Evolutionary conservation across 92 coral and sea anemone genomes (phyloP).

Genomic region (Zoanthus solanderi): DNA sequence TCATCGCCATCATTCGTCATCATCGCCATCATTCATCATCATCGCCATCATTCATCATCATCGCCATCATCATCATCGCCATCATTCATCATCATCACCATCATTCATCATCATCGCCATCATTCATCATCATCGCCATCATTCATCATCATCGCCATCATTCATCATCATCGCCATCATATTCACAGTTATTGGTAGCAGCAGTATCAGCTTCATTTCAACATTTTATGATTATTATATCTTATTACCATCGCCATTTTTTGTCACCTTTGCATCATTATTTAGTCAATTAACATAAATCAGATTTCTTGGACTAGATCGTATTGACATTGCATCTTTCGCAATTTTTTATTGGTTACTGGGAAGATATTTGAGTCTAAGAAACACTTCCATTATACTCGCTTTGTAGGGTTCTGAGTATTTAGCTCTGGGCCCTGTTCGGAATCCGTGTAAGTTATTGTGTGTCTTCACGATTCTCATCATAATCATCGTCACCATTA

Average conservation of each 20-base stretch:
- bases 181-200: neutral
- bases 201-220: neutral
- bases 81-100: neutral
- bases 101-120: neutral
- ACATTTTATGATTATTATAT: too few species aligned
- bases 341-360: too few species aligned
- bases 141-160: neutral
- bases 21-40: neutral
- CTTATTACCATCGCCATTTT: neutral
- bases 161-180: neutral
- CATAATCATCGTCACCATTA: too few species aligned
- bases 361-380: too few species aligned
- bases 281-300: too few species aligned
- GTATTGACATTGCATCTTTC: too few species aligned
- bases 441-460: too few species aligned
- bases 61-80: neutral
- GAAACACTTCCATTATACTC: too few species aligned
- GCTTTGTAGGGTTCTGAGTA: too few species aligned
- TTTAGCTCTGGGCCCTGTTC: too few species aligned
- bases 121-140: neutral
- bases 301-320: too few species aligned
- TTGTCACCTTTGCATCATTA: neutral
- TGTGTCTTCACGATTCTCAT: too few species aligned
- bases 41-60: neutral
- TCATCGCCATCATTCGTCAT: neutral